phyloP scores from a whole-genome alignment of 2,113 vertebrate species.

The Neolamprologus variostigma region DNA sequence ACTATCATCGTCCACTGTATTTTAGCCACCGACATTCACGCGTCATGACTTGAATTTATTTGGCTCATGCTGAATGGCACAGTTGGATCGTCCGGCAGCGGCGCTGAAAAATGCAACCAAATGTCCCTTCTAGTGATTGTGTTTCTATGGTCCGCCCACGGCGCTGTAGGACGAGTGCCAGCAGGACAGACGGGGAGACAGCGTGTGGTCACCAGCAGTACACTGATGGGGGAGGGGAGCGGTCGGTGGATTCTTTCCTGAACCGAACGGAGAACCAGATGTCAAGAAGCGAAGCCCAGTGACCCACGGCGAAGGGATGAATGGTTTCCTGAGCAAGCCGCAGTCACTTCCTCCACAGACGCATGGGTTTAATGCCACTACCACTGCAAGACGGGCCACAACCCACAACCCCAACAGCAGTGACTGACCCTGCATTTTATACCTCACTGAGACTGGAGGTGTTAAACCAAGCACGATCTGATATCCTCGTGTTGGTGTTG shows the following conservation, averaged over 20 bases:
- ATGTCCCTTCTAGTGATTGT: neutral
- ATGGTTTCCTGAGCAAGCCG: neutral
- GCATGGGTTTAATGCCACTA: neutral
- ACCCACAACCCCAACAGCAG: neutral
- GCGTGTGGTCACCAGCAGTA: slow-evolving; percentile 21
- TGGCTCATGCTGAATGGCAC: slow-evolving; percentile 29
- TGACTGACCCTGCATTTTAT: neutral
- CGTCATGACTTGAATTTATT: neutral
- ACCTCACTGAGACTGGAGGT: neutral
- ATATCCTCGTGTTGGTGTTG: no score
- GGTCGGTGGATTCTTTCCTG: slow-evolving; percentile 20
- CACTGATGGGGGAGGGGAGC: neutral
- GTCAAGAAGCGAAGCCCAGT: slow-evolving; percentile 1
- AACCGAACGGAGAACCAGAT: slow-evolving; percentile 26
- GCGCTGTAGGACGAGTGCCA: slow-evolving; percentile 27
- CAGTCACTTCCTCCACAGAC: neutral
- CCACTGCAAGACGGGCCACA: neutral
- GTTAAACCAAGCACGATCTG: neutral
- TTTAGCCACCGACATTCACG: neutral
- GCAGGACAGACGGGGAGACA: slow-evolving; percentile 56
- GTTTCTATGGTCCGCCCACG: neutral
- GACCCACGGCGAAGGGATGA: neutral
- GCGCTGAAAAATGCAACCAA: neutral
- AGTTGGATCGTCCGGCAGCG: neutral
- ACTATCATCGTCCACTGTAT: neutral